Conservation (phyloP, 2,888 invertebrate species). For the Matsumyia berberina region DNA sequence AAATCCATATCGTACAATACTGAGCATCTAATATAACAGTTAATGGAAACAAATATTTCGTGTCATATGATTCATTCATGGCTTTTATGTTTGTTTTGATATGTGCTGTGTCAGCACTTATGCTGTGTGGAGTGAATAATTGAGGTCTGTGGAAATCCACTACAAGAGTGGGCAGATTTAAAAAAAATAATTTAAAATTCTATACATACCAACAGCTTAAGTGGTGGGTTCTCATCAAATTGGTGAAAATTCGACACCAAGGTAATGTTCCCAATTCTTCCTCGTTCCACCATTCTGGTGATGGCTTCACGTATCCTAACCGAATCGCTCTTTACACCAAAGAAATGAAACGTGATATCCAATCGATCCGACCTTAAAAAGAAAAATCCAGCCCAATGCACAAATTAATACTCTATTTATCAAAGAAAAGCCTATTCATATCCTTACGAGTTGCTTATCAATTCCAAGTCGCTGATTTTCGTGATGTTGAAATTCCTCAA, state of each 20-base stretch:
- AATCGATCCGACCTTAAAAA: constrained; percentile 83
- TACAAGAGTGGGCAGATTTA: no score
- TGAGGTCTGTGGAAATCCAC: no score
- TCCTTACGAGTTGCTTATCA: constrained; percentile 89
- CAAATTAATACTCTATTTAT: constrained; percentile 8
- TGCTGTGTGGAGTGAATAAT: no score
- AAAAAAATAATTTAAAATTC: no score
- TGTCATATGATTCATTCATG: no score
- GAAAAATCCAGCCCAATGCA: constrained; percentile 28
- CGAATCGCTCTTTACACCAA: constrained; percentile 83
- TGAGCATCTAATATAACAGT: no score
- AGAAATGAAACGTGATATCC: constrained; percentile 86
- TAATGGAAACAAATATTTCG: no score
- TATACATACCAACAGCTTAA: constrained; percentile 87
- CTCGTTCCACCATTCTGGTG: constrained; percentile 86
- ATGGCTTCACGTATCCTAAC: constrained; percentile 84
- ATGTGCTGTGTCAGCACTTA: no score
- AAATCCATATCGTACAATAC: no score
- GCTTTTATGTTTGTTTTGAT: no score
- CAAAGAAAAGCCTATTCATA: constrained; percentile 18
- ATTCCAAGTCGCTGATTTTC: constrained; percentile 87
- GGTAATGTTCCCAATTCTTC: constrained; percentile 87
- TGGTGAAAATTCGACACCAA: constrained; percentile 88
- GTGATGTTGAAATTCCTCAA: constrained; percentile 88
- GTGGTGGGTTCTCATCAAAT: constrained; percentile 89